A percentile compares a stretch with the other conserved stretches of the same genome.
Evolutionary conservation across 2,113 vertebrate genomes (phyloP).

Genomic region (Mormyrus iriodes): DNA sequence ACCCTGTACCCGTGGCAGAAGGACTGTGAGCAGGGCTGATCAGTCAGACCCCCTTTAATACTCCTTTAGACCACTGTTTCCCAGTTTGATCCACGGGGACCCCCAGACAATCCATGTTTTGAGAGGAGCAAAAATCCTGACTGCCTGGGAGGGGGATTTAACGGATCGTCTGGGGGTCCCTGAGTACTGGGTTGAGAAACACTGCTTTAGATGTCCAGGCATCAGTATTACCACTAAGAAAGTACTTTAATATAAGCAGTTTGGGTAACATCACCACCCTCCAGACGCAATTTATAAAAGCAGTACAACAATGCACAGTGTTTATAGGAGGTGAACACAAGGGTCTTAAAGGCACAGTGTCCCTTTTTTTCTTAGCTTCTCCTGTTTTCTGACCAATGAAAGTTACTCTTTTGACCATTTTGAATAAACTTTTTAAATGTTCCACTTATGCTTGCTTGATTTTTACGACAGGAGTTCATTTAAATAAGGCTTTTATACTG

Average conservation of each 20-base stretch:
- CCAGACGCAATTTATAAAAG: not conserved
- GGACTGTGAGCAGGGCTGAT: too few relatives aligned
- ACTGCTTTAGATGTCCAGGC: not conserved
- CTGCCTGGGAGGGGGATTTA: too few relatives aligned
- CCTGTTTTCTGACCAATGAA: not conserved
- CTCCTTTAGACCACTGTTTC: not conserved
- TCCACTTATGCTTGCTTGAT: not conserved
- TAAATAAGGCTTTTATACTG: not conserved
- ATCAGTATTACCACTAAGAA: not conserved
- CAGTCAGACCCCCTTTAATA: not conserved
- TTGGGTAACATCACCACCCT: not conserved
- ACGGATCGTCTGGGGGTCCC: not conserved
- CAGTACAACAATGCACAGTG: not conserved
- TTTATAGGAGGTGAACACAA: not conserved
- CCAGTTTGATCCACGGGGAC: not conserved
- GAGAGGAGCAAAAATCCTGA: not conserved
- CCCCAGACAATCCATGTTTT: not conserved
- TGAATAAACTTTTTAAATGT: not conserved
- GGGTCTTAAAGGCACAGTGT: not conserved
- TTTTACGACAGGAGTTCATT: not conserved
- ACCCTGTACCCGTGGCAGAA: not conserved
- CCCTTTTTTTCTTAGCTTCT: not conserved
- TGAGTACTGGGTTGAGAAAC: not conserved
- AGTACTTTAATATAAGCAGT: not conserved
- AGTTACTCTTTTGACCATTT: not conserved